Evolutionary conservation across 1,140 invertebrate genomes (phyloP).

Genomic region (Drosophila guanche): DNA sequence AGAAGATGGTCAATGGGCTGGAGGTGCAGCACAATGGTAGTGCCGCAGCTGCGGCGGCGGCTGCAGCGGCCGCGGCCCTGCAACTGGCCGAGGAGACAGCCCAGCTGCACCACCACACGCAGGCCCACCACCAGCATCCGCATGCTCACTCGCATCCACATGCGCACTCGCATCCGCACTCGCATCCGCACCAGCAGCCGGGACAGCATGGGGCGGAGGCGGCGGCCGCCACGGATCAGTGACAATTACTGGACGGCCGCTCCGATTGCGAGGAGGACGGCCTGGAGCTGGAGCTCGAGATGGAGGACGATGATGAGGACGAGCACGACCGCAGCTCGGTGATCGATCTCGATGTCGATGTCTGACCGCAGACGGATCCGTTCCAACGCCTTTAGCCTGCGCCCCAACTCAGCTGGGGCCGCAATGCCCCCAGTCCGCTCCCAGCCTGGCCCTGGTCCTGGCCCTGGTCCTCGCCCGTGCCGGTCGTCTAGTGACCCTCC

Average conservation of each 20-base stretch:
- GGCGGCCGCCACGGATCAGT: slow-evolving; percentile 71
- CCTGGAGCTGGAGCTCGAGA: slow-evolving; percentile 42
- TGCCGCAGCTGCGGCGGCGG: slow-evolving; percentile 57
- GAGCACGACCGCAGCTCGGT: slow-evolving; percentile 78
- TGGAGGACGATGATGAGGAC: slow-evolving; percentile 56
- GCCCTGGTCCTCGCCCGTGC: neutral
- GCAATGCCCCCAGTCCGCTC: too few relatives aligned
- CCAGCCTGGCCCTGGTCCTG: neutral
- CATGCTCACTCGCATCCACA: slow-evolving; percentile 45
- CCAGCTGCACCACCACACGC: slow-evolving; percentile 52
- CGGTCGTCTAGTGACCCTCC: slow-evolving; percentile 13
- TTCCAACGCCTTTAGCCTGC: slow-evolving; percentile 59
- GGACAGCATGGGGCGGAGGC: slow-evolving; percentile 29
- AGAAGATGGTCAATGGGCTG: slow-evolving; percentile 97
- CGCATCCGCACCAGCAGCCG: slow-evolving; percentile 30
- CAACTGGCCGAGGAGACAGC: slow-evolving; percentile 60
- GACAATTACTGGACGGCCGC: slow-evolving; percentile 82
- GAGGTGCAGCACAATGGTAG: slow-evolving; percentile 87
- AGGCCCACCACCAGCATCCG: slow-evolving; percentile 52
- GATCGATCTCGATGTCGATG: slow-evolving; percentile 80
- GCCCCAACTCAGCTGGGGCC: too few relatives aligned
- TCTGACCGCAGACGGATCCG: slow-evolving; percentile 73
- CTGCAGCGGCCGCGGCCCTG: slow-evolving; percentile 48
- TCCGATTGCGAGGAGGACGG: slow-evolving; percentile 71
- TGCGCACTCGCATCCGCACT: slow-evolving; percentile 34